Conservation (phyloP, 2,113 vertebrate genomes). For the Scatophagus argus region DNA sequence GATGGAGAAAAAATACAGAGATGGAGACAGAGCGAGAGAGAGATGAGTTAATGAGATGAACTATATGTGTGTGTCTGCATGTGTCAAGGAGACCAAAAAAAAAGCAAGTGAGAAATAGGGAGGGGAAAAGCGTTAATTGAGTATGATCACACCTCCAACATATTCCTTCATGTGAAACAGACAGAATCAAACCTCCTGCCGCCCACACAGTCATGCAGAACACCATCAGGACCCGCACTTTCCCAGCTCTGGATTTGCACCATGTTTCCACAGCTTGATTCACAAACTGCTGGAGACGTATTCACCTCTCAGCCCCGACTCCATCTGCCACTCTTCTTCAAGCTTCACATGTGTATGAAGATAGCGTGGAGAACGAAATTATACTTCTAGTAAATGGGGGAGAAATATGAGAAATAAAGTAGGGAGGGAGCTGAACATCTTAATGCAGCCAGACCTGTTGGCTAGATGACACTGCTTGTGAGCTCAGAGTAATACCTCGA, state of each 20-base stretch:
- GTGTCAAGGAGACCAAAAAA: conserved; percentile 17
- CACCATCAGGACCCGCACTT: neutral
- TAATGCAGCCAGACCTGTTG: neutral
- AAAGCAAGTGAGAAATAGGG: conserved; percentile 42
- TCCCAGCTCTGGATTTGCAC: neutral
- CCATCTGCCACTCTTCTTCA: neutral
- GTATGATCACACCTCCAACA: conserved; percentile 61
- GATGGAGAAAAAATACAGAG: conserved; percentile 44
- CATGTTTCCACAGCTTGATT: conserved; percentile 33
- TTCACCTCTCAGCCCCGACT: neutral
- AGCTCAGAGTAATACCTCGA: neutral
- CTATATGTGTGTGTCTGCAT: conserved; percentile 44
- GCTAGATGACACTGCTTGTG: neutral
- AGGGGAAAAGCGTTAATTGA: conserved; percentile 69
- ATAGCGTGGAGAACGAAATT: neutral
- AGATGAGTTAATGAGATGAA: conserved; percentile 68
- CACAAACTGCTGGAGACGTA: conserved; percentile 19
- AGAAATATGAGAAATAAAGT: no score
- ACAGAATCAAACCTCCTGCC: conserved; percentile 11
- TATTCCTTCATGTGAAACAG: conserved; percentile 46
- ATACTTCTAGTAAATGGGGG: neutral
- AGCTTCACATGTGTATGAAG: neutral
- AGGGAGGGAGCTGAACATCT: neutral
- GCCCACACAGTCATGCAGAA: conserved; percentile 27
- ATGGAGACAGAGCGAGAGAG: conserved; percentile 20